phyloP scores from a whole-genome alignment of 2,797 vertebrate genomes.

The Lacerta bilineata region DNA sequence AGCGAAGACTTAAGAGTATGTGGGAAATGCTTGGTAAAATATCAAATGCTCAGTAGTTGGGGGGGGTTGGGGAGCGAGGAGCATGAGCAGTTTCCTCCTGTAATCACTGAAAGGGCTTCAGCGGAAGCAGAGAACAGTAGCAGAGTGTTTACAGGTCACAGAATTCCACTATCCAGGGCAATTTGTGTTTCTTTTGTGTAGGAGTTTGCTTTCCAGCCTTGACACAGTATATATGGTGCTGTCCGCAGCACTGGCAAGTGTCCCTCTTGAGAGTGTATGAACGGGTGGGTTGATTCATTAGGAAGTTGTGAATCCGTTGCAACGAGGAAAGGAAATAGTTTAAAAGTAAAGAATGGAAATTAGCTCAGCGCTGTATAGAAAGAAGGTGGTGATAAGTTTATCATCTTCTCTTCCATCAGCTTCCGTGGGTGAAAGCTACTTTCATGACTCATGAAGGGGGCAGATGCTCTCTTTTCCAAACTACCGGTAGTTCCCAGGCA shows the following conservation, averaged over 20 bases:
- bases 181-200: not conserved
- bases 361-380: not conserved
- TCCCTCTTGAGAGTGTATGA: not conserved
- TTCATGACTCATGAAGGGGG: not conserved
- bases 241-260: not conserved
- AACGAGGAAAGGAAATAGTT: not conserved
- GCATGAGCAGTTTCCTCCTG: not conserved
- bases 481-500: not conserved
- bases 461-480: not conserved
- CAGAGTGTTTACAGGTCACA: not conserved
- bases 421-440: conserved; percentile 18
- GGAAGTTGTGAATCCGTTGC: not conserved
- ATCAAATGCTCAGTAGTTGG: not conserved
- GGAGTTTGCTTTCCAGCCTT: not conserved
- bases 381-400: not conserved
- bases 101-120: not conserved
- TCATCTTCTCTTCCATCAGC: conserved; percentile 11
- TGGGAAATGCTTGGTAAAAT: not conserved
- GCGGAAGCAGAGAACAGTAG: not conserved
- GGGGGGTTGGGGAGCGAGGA: too few species aligned
- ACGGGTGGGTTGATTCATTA: not conserved
- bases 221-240: not conserved
- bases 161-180: not conserved
- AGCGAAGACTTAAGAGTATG: not conserved
- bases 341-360: not conserved